phyloP scores from a whole-genome alignment of 2,888 invertebrate genomes.

The Cephus sareptanus region DNA sequence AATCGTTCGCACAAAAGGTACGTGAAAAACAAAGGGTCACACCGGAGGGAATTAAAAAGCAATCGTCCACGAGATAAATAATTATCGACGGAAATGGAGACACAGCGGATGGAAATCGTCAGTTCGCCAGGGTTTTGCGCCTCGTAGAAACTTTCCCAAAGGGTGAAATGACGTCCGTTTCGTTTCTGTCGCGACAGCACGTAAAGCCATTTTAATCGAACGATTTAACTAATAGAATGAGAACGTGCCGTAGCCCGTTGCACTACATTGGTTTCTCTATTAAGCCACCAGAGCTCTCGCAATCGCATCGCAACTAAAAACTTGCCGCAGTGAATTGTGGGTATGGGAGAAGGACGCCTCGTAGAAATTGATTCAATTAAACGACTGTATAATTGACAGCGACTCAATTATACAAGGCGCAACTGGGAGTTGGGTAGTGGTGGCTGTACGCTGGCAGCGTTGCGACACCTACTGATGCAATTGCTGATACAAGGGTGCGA shows the following conservation, averaged over 20 bases:
- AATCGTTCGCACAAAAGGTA: background rate
- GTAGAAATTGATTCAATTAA: slow-evolving; percentile 40
- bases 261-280: background rate
- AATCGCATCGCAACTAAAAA: slow-evolving; percentile 1
- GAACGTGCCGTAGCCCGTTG: background rate
- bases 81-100: background rate
- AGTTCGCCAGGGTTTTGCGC: background rate
- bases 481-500: background rate
- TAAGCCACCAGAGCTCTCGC: background rate
- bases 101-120: background rate
- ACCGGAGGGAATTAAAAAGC: background rate
- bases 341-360: slow-evolving; percentile 10
- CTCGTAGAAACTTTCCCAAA: background rate
- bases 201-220: background rate
- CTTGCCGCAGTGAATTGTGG: slow-evolving; percentile 3
- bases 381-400: slow-evolving; percentile 43
- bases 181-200: background rate
- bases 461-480: background rate
- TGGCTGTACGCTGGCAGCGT: background rate
- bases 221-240: background rate
- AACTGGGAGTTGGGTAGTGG: background rate
- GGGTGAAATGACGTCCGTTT: background rate
- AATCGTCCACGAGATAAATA: background rate
- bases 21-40: background rate
- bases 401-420: slow-evolving; percentile 33